Evolutionary conservation across 2,113 vertebrate species (phyloP).

Genomic region (Halcyon senegalensis): DNA sequence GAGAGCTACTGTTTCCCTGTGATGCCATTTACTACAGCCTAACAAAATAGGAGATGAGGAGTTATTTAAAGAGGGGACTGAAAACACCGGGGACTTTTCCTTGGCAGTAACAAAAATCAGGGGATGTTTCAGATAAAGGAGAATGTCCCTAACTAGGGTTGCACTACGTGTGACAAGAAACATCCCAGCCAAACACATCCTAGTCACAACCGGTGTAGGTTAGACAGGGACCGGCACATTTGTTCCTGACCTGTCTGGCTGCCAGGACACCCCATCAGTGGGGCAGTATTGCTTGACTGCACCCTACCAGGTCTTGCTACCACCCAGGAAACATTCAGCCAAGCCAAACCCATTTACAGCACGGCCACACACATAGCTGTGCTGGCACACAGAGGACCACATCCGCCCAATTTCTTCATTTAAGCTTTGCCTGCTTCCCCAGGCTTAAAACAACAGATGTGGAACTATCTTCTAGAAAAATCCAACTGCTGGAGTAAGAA

Average conservation of each 20-base stretch:
- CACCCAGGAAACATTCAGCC: neutral
- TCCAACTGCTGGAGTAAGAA: neutral
- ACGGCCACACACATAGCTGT: rapidly evolving
- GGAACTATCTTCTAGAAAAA: neutral
- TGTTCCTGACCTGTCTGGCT: neutral
- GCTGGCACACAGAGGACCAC: neutral
- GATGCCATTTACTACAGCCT: neutral
- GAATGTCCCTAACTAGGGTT: neutral
- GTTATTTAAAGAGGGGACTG: neutral
- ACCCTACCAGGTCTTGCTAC: neutral
- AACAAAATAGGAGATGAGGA: neutral
- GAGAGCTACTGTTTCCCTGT: neutral
- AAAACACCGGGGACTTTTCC: neutral
- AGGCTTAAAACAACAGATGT: neutral
- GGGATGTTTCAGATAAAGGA: neutral
- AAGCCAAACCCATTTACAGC: neutral
- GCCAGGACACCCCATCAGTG: neutral
- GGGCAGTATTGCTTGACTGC: neutral
- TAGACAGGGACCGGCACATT: neutral
- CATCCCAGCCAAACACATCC: neutral
- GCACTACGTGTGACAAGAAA: neutral
- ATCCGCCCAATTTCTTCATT: rapidly evolving
- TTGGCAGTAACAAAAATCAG: neutral
- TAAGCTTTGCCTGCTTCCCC: neutral
- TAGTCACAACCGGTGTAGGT: neutral